Evolutionary conservation across 2,888 invertebrate genomes (phyloP), one percentile per base, ranked within the genome.

Genomic region (Kryphioiulus occultus): DNA sequence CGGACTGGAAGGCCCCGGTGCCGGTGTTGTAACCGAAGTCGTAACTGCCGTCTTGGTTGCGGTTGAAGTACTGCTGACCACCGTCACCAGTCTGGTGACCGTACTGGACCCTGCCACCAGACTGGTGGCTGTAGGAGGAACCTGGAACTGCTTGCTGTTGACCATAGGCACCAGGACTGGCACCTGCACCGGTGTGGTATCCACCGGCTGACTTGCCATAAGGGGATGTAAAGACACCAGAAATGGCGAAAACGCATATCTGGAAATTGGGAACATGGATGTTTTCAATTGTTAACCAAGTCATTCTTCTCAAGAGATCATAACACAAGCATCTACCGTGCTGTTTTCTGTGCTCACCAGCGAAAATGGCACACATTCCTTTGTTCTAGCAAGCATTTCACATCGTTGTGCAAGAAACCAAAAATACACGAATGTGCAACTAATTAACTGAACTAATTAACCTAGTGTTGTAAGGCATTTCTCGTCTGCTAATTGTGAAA

Each of bases 11-110:
- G 78, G 86, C 86, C 22, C 88, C 88, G 12, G 59, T 86, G 15
- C 88, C 88, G n/a, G 88, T 88, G 85, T 86, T 68, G 78, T 86
- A 85, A 2, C 85, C 88, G 19, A 86, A 88, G 78, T 88, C 88
- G 82, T 88, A 88, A 30, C 85, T 85, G 42, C 88, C 88, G 85
- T 88, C 88, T 53, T 53, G 85, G 30, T 82, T 35, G 19, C 42
- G 26, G 82, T 87, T 84, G 47, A 42, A 44, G 47, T 87, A 87
- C 32, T 87, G 87, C 22, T 87, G 26, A 17, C 87, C 87, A 0
- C 44, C 85, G 19, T 39, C 85, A 4, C 22, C 44, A n/a, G 85
- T 42, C 78, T 78, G 78, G 22, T 42, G 44, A 19, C 85, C 78
- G 30, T 78, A 78, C 26, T 78, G 78, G 30, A 78, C 85, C 35